A percentile compares a stretch with the other conserved stretches of the same genome.
Evolutionary conservation across 2,888 invertebrate species (phyloP).

Genomic region (Ochropleura plecta): DNA sequence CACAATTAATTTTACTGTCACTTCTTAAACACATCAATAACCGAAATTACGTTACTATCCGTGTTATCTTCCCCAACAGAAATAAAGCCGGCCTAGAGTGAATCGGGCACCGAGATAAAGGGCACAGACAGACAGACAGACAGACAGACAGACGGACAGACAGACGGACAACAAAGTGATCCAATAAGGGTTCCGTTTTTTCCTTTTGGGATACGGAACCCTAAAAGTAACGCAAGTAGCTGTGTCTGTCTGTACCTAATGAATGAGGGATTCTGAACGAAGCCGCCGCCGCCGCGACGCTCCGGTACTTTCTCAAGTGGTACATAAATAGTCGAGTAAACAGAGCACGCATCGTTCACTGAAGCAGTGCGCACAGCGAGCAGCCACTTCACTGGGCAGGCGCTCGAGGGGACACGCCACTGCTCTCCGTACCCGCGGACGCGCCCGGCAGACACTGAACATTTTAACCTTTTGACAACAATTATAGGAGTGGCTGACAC

Average conservation of each 20-base stretch:
- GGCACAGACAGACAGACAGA: too few relatives aligned
- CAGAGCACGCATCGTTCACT: constrained; percentile 14
- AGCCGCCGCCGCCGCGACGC: background rate
- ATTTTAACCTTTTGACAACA: background rate
- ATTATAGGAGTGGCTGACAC: background rate
- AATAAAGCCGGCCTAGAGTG: too few relatives aligned
- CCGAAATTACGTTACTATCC: background rate
- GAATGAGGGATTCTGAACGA: background rate
- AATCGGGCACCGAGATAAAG: too few relatives aligned
- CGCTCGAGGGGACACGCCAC: background rate
- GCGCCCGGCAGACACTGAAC: too few relatives aligned
- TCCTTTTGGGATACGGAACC: too few relatives aligned
- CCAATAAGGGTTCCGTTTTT: too few relatives aligned
- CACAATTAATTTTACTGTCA: background rate
- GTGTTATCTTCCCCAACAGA: background rate
- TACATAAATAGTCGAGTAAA: constrained; percentile 4
- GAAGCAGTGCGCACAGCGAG: background rate
- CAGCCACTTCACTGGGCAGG: too few relatives aligned
- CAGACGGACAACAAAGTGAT: too few relatives aligned
- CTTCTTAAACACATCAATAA: background rate
- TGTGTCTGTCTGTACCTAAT: background rate
- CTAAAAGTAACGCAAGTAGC: background rate
- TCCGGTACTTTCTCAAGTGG: constrained; percentile 25
- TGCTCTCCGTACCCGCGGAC: background rate
- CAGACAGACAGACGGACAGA: too few relatives aligned